Evolutionary conservation across 1,140 invertebrate species (phyloP).

Genomic region (Cotesia chilonis): DNA sequence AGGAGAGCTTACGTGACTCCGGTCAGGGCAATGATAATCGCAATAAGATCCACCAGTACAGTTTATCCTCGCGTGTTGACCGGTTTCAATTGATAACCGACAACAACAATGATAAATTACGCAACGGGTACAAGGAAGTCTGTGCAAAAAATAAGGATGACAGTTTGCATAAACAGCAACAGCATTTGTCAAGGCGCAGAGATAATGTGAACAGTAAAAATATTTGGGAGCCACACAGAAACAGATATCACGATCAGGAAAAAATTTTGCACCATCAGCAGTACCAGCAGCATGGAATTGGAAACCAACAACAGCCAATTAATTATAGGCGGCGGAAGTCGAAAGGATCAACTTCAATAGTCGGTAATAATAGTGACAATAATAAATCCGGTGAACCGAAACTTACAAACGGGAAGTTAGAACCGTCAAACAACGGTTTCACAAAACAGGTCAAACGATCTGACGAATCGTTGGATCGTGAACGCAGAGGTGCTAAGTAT

Average conservation of each 20-base stretch:
- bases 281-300: too few species aligned
- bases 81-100: neutral
- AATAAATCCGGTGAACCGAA: constrained; percentile 23
- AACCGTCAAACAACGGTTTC: constrained; percentile 37
- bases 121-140: constrained; percentile 13
- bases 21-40: neutral
- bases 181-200: neutral
- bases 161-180: constrained; percentile 6
- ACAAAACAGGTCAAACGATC: constrained; percentile 38
- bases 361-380: constrained; percentile 29
- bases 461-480: constrained; percentile 33
- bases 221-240: constrained; percentile 10
- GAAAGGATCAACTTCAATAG: neutral
- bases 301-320: neutral
- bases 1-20: neutral
- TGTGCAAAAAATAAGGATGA: constrained; percentile 9
- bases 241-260: constrained; percentile 11
- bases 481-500: constrained; percentile 30
- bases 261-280: too few species aligned
- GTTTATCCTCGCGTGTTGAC: neutral
- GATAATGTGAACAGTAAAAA: neutral
- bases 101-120: constrained; percentile 29
- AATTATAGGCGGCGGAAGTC: constrained; percentile 31
- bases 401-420: constrained; percentile 39
- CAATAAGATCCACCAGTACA: neutral